Percentiles rank a stretch among this genome's conserved stretches.
Evolutionary conservation across 1,140 invertebrate species (phyloP).

Genomic region (Copidosoma floridanum): DNA sequence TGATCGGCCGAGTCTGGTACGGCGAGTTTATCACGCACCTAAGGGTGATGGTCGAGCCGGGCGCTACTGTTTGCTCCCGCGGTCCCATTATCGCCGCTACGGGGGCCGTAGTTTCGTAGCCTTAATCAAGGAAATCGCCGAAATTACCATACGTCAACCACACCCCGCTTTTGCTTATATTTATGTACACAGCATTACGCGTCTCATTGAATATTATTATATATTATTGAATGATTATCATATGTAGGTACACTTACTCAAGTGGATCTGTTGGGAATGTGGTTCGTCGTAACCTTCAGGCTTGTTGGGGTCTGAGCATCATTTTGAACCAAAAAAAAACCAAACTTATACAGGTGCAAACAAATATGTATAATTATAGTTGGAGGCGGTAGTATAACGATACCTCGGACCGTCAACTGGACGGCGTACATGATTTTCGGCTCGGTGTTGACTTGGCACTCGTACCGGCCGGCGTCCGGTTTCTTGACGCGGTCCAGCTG

Average conservation of each 20-base stretch:
- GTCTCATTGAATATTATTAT: too few species aligned
- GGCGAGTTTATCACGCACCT: slow-evolving; percentile 55
- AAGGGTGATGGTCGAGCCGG: slow-evolving; percentile 54
- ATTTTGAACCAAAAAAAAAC: background rate
- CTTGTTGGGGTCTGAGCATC: slow-evolving; percentile 46
- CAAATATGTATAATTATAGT: too few species aligned
- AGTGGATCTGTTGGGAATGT: slow-evolving; percentile 51
- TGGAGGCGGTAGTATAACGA: too few species aligned
- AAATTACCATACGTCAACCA: too few species aligned
- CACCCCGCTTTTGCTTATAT: too few species aligned
- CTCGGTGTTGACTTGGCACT: slow-evolving; percentile 79
- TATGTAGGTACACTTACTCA: slow-evolving; percentile 55
- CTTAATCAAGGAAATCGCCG: too few species aligned
- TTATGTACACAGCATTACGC: too few species aligned
- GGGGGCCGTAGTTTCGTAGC: slow-evolving; percentile 53
- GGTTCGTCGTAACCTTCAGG: slow-evolving; percentile 50
- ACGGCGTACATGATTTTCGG: slow-evolving; percentile 74
- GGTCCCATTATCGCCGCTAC: slow-evolving; percentile 54
- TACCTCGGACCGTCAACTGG: slow-evolving; percentile 66
- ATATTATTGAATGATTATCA: too few species aligned
- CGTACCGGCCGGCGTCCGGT: slow-evolving; percentile 70
- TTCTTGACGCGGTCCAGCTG: slow-evolving; percentile 65
- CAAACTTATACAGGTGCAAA: too few species aligned
- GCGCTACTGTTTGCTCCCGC: slow-evolving; percentile 49
- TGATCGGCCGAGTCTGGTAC: slow-evolving; percentile 51